Conservation (phyloP, 2,888 invertebrate genomes). For the Euspilapteryx auroguttella region DNA sequence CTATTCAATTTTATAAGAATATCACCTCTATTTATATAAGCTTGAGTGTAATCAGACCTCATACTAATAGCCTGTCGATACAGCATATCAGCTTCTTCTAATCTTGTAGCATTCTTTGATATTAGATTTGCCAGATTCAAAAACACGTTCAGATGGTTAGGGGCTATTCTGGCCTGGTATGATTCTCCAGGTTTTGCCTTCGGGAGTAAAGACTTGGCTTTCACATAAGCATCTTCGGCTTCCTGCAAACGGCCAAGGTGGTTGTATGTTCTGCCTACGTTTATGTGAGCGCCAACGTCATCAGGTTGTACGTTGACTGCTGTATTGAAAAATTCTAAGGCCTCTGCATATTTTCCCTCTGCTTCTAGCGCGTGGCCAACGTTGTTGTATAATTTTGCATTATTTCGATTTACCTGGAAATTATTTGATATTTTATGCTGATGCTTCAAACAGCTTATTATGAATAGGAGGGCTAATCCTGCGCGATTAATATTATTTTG, state of each 20-base stretch:
- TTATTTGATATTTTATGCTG: conserved; percentile 16
- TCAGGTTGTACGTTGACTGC: conserved; percentile 93
- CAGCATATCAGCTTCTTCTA: conserved; percentile 92
- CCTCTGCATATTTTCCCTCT: conserved; percentile 69
- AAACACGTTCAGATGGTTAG: conserved; percentile 94
- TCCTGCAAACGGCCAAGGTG: conserved; percentile 75
- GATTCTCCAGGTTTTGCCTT: conserved; percentile 92
- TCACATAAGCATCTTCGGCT: conserved; percentile 91
- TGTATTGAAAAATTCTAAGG: conserved; percentile 87
- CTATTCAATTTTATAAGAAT: conserved; percentile 93
- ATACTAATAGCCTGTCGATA: conserved; percentile 96
- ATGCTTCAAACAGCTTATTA: too few relatives aligned
- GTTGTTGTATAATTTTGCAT: conserved; percentile 96
- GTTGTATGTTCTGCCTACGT: conserved; percentile 94
- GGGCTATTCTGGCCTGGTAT: conserved; percentile 94
- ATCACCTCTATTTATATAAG: conserved; percentile 96
- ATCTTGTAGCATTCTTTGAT: conserved; percentile 85
- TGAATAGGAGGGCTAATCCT: too few relatives aligned
- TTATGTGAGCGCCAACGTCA: conserved; percentile 96
- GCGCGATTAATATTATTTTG: too few relatives aligned
- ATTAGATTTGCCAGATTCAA: conserved; percentile 93
- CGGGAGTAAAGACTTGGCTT: conserved; percentile 85
- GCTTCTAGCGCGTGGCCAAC: conserved; percentile 94
- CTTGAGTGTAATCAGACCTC: conserved; percentile 94
- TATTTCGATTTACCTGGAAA: conserved; percentile 78